These are phyloP conservation scores for Tiliqua scincoides DNA, from an alignment of 2,113 vertebrate species.

Conservation along the genomic window DNA sequence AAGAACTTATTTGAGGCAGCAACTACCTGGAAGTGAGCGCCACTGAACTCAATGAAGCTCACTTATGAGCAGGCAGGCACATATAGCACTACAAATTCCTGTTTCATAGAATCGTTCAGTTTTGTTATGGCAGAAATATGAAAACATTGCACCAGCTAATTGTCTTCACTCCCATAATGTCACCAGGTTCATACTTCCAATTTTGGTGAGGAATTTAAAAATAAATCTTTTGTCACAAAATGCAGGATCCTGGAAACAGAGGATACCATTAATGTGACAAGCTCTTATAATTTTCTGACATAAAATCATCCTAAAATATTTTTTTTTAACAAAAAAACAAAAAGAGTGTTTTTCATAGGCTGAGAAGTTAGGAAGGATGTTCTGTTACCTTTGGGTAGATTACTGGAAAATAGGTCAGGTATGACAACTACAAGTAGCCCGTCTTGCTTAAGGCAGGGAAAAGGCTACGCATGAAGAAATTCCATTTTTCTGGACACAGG, in stretches of 20 bases:
- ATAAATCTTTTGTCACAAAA: background rate
- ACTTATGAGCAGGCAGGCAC: too few relatives aligned
- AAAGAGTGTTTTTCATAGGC: background rate
- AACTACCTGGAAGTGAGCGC: too few relatives aligned
- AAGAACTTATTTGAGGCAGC: background rate
- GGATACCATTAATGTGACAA: background rate
- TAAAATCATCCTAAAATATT: background rate
- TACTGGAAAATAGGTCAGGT: constrained; percentile 40
- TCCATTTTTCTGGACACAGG: constrained; percentile 2
- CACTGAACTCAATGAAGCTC: too few relatives aligned
- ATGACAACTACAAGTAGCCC: constrained; percentile 21
- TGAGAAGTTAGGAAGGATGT: constrained; percentile 2
- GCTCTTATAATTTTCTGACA: background rate
- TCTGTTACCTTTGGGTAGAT: constrained; percentile 32
- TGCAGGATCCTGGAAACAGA: background rate
- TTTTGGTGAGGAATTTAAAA: background rate
- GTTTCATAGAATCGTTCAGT: background rate
- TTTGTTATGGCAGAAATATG: background rate
- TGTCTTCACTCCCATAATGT: background rate
- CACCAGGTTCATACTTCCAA: background rate
- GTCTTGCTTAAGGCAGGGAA: constrained; percentile 15
- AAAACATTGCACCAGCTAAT: background rate
- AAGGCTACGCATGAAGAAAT: constrained; percentile 4
- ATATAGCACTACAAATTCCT: background rate
- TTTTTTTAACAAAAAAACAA: background rate